Evolutionary conservation across 2,797 vertebrate species (phyloP).

Genomic region (Nothura maculosa): DNA sequence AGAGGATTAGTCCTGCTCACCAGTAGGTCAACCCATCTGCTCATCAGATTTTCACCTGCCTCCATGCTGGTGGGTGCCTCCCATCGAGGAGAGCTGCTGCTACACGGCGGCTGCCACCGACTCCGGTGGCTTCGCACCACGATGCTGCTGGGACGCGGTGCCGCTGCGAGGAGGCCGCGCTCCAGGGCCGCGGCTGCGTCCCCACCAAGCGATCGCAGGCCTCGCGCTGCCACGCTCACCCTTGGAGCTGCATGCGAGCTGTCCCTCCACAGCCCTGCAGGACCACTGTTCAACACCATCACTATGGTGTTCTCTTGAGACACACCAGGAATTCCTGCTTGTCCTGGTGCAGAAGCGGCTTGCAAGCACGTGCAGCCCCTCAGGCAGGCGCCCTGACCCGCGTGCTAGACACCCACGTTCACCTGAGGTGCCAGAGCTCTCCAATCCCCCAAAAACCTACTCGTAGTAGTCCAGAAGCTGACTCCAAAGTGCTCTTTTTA

Average conservation of each 20-base stretch:
- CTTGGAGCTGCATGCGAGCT: too few relatives aligned
- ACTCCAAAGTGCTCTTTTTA: not conserved
- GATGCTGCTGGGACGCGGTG: too few relatives aligned
- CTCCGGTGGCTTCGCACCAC: too few relatives aligned
- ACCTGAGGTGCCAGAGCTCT: not conserved
- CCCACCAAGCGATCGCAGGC: too few relatives aligned
- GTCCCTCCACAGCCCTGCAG: too few relatives aligned
- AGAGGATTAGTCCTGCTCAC: not conserved
- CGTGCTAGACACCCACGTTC: not conserved
- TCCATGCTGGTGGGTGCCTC: not conserved
- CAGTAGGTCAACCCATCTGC: not conserved
- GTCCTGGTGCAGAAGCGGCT: not conserved
- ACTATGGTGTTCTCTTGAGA: not conserved
- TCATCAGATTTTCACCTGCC: not conserved
- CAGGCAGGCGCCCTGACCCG: not conserved
- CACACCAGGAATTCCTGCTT: not conserved
- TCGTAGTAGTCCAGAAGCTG: not conserved
- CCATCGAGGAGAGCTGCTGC: not conserved
- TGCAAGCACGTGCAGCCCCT: not conserved
- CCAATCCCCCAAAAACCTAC: not conserved
- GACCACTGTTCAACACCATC: not conserved
- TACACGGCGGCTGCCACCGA: too few relatives aligned
- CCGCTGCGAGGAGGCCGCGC: too few relatives aligned
- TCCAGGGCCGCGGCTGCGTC: too few relatives aligned
- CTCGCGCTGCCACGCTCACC: too few relatives aligned